Conservation (phyloP, 2,888 invertebrate species). For the Punctoribates punctum region DNA sequence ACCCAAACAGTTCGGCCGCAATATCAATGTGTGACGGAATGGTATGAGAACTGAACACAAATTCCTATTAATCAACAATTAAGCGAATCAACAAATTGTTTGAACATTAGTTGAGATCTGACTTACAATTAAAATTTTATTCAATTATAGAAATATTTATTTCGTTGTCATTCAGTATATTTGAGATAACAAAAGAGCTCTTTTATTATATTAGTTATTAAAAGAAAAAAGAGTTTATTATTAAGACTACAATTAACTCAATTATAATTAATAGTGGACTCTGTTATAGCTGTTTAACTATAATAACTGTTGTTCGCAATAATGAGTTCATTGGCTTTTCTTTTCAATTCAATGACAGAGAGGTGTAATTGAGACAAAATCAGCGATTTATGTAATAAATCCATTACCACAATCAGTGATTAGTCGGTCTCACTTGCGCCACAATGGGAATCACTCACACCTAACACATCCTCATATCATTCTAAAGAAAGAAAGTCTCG, state of each 20-base stretch:
- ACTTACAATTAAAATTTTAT: background rate
- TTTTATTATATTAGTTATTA: background rate
- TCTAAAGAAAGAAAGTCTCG: constrained; percentile 38
- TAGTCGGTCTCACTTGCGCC: background rate
- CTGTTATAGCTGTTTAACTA: background rate
- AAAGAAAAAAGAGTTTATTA: background rate
- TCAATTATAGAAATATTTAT: background rate
- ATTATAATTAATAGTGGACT: background rate
- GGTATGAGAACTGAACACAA: constrained; percentile 42
- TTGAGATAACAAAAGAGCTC: background rate
- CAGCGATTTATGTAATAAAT: constrained; percentile 45
- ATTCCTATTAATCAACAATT: background rate
- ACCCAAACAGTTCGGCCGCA: constrained; percentile 46
- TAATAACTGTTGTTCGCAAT: background rate
- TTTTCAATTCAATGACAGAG: constrained; percentile 42
- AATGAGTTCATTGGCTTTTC: constrained; percentile 19
- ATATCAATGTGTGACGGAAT: constrained; percentile 47
- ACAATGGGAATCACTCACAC: constrained; percentile 4
- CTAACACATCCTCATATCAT: constrained; percentile 40
- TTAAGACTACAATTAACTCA: background rate
- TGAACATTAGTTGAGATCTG: too few relatives aligned
- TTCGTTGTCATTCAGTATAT: background rate
- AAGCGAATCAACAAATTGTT: too few relatives aligned
- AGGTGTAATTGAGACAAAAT: constrained; percentile 46
- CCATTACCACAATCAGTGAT: constrained; percentile 45